Percentiles rank a stretch among this genome's conserved stretches.
Evolutionary conservation across 2,888 invertebrate genomes (phyloP).

Genomic region (Nematopogon swammerdamellus): DNA sequence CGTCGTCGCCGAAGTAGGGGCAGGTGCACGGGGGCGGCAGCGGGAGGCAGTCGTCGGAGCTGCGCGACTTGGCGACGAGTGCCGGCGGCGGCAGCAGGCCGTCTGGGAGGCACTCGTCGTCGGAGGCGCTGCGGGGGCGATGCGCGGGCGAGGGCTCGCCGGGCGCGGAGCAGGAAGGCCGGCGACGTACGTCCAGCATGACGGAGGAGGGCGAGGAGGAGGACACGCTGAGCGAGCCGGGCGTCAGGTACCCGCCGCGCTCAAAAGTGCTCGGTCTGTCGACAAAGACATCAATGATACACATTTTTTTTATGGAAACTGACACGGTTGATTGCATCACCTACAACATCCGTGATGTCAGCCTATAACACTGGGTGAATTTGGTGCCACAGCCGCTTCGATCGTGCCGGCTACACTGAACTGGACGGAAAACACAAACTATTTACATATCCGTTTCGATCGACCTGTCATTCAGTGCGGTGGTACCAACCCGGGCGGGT

Average conservation of each 20-base stretch:
- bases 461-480: too few species aligned
- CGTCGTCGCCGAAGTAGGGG: conserved; percentile 74
- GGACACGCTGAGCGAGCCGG: conserved; percentile 43
- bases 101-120: conserved; percentile 37
- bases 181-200: conserved; percentile 33
- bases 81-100: conserved; percentile 35
- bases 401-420: too few species aligned
- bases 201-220: conserved; percentile 49
- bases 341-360: too few species aligned
- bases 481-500: too few species aligned
- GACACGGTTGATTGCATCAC: too few species aligned
- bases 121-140: conserved; percentile 41
- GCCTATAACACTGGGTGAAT: too few species aligned
- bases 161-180: conserved; percentile 33
- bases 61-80: conserved; percentile 38
- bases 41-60: conserved; percentile 48
- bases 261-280: conserved; percentile 41
- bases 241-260: conserved; percentile 42
- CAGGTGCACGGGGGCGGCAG: conserved; percentile 78
- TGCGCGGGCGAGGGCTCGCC: conserved; percentile 25
- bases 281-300: conserved; percentile 4
- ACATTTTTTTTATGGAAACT: too few species aligned
- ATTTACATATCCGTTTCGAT: too few species aligned
- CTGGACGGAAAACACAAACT: too few species aligned
- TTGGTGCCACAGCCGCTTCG: too few species aligned